A percentile compares a stretch with the other conserved stretches of the same genome.
Conservation (phyloP, 1,140 invertebrate genomes). For the Helicorthomorpha holstii region DNA sequence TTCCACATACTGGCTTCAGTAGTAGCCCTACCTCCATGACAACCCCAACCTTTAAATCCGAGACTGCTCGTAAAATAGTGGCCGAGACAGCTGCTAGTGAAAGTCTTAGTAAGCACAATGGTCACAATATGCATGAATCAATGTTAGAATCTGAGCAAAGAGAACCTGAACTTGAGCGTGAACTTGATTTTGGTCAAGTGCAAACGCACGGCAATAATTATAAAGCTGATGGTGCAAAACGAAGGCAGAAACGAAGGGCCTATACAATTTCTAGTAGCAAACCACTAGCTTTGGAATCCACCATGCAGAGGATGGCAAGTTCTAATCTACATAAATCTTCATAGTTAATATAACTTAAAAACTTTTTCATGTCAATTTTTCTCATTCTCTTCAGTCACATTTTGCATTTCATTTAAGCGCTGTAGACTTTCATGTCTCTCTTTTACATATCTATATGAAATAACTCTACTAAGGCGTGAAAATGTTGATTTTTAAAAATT, state of each 20-base stretch:
- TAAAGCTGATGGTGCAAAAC: slow-evolving; percentile 12
- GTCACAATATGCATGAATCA: slow-evolving; percentile 4
- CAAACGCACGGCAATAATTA: no score
- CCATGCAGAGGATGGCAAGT: slow-evolving; percentile 16
- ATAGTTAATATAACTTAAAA: no score
- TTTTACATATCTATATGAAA: no score
- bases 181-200: no score
- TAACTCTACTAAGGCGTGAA: no score
- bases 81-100: slow-evolving; percentile 46
- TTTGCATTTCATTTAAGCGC: no score
- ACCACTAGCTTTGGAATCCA: slow-evolving; percentile 23
- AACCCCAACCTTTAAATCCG: slow-evolving; percentile 60
- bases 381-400: no score
- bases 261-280: slow-evolving; percentile 63
- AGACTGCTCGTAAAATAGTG: slow-evolving; percentile 63
- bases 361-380: no score
- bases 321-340: no score
- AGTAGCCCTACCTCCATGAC: slow-evolving; percentile 22
- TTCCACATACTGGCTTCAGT: neutral
- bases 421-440: no score
- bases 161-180: slow-evolving; percentile 5
- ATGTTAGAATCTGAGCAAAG: slow-evolving; percentile 1
- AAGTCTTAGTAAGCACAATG: neutral
- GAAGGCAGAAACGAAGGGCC: slow-evolving; percentile 53
- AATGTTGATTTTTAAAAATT: no score